phyloP scores from a whole-genome alignment of 92 coral and sea anemone species.

The Epizoanthus scotinus region DNA sequence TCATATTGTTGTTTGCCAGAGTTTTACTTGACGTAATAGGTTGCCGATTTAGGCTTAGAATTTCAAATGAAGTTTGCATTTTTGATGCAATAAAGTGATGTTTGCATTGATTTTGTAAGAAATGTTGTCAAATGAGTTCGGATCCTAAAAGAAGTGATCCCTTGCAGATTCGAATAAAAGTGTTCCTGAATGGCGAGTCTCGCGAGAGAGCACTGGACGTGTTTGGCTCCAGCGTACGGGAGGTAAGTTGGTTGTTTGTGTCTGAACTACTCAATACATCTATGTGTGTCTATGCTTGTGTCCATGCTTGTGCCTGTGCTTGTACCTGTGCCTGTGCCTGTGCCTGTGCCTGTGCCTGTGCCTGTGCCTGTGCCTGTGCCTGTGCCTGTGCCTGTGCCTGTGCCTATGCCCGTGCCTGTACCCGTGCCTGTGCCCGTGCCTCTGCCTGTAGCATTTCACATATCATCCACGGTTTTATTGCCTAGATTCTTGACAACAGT shows the following conservation, averaged over 20 bases:
- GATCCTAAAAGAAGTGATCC: not conserved
- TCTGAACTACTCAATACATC: not conserved
- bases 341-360: not conserved
- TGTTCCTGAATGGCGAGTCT: slow-evolving; percentile 79
- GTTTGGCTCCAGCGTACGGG: slow-evolving; percentile 80
- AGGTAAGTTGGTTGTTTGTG: slow-evolving; percentile 50
- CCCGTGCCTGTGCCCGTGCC: too few species aligned
- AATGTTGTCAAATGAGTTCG: too few species aligned
- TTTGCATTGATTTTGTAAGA: too few species aligned
- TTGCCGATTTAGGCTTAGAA: too few species aligned
- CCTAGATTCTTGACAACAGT: slow-evolving; percentile 77
- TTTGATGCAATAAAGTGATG: too few species aligned
- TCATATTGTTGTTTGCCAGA: not conserved
- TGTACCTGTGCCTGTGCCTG: not conserved
- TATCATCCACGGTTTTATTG: not conserved
- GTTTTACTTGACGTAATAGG: not conserved
- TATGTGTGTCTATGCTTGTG: not conserved
- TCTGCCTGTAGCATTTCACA: too few species aligned
- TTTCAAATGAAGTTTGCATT: too few species aligned
- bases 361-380: not conserved
- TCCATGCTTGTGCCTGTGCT: not conserved
- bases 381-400: not conserved
- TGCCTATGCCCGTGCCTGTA: too few species aligned
- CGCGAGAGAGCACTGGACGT: slow-evolving; percentile 71
- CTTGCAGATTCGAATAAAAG: slow-evolving; percentile 75